Evolutionary conservation across 2,888 invertebrate genomes (phyloP).

Genomic region (Tipula unca): DNA sequence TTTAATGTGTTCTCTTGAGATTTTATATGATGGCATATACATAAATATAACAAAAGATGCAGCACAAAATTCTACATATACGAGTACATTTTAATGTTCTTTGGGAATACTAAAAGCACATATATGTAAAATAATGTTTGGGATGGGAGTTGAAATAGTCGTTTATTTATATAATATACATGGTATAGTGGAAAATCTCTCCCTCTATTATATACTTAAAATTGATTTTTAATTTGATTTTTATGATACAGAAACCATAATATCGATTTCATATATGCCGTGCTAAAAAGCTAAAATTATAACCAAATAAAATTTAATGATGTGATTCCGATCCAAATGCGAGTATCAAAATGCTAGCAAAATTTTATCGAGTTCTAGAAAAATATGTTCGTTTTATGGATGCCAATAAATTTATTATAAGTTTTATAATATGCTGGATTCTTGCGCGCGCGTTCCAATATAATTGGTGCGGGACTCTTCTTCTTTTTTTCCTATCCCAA

Average conservation of each 20-base stretch:
- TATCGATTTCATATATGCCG: neutral
- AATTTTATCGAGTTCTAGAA: neutral
- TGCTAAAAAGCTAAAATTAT: neutral
- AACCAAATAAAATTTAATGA: neutral
- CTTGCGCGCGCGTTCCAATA: too few relatives aligned
- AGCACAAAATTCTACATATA: neutral
- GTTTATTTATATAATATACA: neutral
- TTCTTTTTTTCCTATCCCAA: too few relatives aligned
- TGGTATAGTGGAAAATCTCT: neutral
- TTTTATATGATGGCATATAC: neutral
- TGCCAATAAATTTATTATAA: neutral
- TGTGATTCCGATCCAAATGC: neutral
- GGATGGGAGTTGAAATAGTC: neutral
- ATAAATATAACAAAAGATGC: neutral
- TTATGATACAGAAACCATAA: neutral
- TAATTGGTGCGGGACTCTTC: too few relatives aligned
- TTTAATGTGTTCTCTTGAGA: neutral
- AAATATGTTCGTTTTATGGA: neutral
- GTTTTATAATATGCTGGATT: too few relatives aligned
- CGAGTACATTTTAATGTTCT: neutral
- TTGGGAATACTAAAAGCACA: neutral
- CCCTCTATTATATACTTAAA: neutral
- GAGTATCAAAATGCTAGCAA: neutral
- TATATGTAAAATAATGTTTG: neutral
- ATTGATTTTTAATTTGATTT: neutral